Conservation (phyloP, 1,140 invertebrate species). For the Drosophila truncata region DNA sequence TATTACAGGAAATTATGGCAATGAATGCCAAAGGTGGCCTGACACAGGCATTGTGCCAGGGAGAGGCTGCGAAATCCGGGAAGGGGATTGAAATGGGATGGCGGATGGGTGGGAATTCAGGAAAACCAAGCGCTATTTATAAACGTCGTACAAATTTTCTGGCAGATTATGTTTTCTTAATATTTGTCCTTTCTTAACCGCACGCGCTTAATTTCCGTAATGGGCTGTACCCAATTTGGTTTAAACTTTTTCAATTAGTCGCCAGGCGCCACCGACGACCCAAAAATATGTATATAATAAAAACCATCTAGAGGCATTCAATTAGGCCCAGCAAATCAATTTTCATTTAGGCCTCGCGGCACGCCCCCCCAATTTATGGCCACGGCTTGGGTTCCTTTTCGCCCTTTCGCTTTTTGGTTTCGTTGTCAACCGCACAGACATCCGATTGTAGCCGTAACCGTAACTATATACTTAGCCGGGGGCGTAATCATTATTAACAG, state of each 20-base stretch:
- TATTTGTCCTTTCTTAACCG: conserved; percentile 67
- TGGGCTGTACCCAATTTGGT: conserved; percentile 65
- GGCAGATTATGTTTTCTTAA: conserved; percentile 80
- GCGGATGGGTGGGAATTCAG: neutral
- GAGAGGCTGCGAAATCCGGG: conserved; percentile 2
- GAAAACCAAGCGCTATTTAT: conserved; percentile 65
- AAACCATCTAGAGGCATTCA: conserved; percentile 66
- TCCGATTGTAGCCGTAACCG: conserved; percentile 55
- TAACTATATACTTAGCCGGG: conserved; percentile 50
- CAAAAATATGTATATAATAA: conserved; percentile 23
- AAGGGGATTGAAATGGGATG: neutral
- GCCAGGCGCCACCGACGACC: conserved; percentile 9
- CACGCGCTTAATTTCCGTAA: conserved; percentile 84
- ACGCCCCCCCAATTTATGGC: conserved; percentile 28
- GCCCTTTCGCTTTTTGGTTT: neutral
- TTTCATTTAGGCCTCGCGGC: conserved; percentile 60
- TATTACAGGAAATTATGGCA: conserved; percentile 83
- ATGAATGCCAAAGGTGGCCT: conserved; percentile 77
- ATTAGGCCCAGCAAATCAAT: conserved; percentile 74
- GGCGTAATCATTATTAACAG: conserved; percentile 82
- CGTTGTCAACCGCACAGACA: conserved; percentile 65
- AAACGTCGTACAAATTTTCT: conserved; percentile 75
- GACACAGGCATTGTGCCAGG: conserved; percentile 56
- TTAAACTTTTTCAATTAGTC: conserved; percentile 82
- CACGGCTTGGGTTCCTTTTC: conserved; percentile 2